Percentiles rank a stretch among this genome's conserved stretches.
phyloP scores from a whole-genome alignment of 2,113 vertebrate species.

The Rhabdomys dilectus region DNA sequence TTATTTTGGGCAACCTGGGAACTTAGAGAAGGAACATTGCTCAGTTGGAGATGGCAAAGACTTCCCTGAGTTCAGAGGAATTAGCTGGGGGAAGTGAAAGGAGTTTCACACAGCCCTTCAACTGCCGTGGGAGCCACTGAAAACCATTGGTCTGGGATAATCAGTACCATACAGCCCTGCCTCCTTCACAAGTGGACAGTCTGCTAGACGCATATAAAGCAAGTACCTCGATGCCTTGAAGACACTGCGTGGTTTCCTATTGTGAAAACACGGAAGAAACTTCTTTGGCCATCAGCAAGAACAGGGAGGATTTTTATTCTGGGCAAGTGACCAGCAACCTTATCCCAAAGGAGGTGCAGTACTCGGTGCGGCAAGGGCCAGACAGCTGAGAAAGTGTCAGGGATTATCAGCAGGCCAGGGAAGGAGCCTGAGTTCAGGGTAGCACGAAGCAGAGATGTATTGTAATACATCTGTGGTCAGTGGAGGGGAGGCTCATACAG shows the following conservation, averaged over 20 bases:
- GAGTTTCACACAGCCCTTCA: background rate
- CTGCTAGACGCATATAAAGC: background rate
- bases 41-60: constrained; percentile 1
- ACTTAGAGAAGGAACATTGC: background rate
- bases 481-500: background rate
- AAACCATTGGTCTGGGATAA: background rate
- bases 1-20: constrained; percentile 55
- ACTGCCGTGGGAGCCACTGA: background rate
- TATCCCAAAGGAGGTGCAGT: background rate
- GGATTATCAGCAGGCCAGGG: background rate
- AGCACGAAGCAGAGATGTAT: background rate
- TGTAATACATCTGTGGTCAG: rapidly evolving
- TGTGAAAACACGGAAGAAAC: background rate
- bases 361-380: background rate
- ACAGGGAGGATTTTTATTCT: background rate
- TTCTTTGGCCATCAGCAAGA: constrained; percentile 20
- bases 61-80: constrained; percentile 22
- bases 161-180: background rate
- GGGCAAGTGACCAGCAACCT: background rate
- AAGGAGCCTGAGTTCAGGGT: background rate
- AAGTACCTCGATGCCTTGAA: background rate
- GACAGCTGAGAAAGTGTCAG: background rate
- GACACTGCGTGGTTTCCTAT: background rate
- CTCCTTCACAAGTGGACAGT: background rate
- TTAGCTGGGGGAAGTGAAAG: background rate